Evolutionary conservation across 2,797 vertebrate genomes (phyloP).

Genomic region (Tamandua tetradactyla): DNA sequence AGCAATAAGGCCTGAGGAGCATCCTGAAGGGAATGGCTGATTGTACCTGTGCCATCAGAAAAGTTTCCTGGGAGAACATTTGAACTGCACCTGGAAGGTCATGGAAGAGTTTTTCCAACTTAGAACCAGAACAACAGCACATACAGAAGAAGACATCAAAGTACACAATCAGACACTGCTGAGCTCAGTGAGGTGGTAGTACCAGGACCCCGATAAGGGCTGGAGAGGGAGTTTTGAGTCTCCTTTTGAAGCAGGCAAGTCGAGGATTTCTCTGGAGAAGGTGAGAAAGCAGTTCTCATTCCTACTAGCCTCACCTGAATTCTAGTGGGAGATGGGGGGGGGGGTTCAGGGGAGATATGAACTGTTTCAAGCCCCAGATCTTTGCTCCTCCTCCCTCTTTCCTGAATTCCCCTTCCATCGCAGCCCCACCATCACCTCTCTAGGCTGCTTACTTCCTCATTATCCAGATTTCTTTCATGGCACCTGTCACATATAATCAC

Average conservation of each 20-base stretch:
- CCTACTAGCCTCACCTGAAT: background rate
- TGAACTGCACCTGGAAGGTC: background rate
- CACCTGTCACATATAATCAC: background rate
- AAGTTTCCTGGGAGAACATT: background rate
- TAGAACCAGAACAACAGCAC: background rate
- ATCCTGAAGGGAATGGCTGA: background rate
- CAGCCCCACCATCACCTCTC: background rate
- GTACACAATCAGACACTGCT: background rate
- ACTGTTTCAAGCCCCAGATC: background rate
- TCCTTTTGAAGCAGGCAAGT: too few relatives aligned
- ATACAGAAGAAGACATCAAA: background rate
- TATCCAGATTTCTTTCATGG: background rate
- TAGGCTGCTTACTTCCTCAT: background rate
- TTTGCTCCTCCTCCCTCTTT: background rate
- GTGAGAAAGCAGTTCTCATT: too few relatives aligned
- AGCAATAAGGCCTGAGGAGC: background rate
- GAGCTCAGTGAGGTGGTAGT: background rate
- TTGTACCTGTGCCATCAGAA: background rate
- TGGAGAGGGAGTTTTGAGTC: too few relatives aligned
- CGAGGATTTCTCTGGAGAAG: too few relatives aligned
- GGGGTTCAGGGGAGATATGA: background rate
- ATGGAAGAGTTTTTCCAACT: background rate
- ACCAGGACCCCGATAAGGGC: background rate
- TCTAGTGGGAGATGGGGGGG: background rate
- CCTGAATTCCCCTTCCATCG: background rate